Base-by-base conservation (phyloP, 1,140 invertebrate species). In the Meloidogyne hapla region DNA sequence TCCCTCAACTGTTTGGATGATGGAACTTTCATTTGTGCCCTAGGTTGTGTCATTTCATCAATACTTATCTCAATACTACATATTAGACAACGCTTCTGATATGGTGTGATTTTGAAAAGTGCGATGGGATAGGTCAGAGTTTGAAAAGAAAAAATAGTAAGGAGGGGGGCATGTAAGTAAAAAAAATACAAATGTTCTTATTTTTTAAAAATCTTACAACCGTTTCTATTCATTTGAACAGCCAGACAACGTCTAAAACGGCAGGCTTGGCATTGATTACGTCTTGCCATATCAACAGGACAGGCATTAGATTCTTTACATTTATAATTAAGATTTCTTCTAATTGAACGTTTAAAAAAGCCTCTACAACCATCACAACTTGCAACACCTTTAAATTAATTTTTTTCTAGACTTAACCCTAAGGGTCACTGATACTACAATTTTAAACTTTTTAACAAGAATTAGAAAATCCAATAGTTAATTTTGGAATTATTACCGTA, bases 191-290 rank as follows among this genome's bases (percentile, higher is more conserved):
- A n/a, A n/a, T n/a, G n/a, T n/a, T n/a, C n/a, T n/a, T n/a, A n/a
- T n/a, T n/a, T 18, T 12, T 21, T 42, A 23, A n/a, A 10, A n/a
- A 45, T 48, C n/a, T 64, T 74, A 38, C 4, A 23, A 95, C 94
- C 94, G 88, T 96, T 94, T 89, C 92, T 91, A 88, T 95, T 95
- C 94, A 97, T 97, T 85, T 94, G 94, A 74, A 95, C 93, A 81
- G 92, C 90, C 10, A 97, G 90, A 88, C 94, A 96, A 87, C 95
- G 96, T 67, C 91, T 91, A 88, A 96, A 95, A 45, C 94, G 91
- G 84, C 94, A 97, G 0, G 94, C 93, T 88, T 97, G 94, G 85
- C 94, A 97, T 88, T 96, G 94, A 89, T 96, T 97, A 28, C 94
- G 88, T 64, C 94, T 89, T 0, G 92, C 94, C 0, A 96, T 94